phyloP scores from a whole-genome alignment of 2,888 invertebrate species.

The Parnassius apollo region DNA sequence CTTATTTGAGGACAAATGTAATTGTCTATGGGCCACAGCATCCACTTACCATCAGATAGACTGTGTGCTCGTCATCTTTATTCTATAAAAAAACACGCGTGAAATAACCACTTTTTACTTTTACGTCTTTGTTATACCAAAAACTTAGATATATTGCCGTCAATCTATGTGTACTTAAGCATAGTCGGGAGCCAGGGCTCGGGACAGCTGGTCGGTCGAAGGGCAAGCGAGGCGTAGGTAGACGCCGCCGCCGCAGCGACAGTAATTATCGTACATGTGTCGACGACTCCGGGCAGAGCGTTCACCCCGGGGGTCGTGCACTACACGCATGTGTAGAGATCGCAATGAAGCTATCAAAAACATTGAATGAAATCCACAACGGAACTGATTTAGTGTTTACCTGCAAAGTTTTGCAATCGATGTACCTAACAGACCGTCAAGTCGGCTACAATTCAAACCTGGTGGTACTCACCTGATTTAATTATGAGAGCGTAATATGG shows the following conservation, averaged over 20 bases:
- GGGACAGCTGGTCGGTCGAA: conserved; percentile 42
- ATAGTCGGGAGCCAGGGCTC: conserved; percentile 27
- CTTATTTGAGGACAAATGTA: no score
- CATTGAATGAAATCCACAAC: conserved; percentile 29
- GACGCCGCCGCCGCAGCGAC: conserved; percentile 54
- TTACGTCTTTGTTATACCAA: conserved; percentile 12
- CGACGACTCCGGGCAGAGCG: conserved; percentile 75
- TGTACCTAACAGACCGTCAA: conserved; percentile 11
- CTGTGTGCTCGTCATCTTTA: no score
- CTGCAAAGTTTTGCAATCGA: conserved; percentile 22
- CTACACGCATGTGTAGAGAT: conserved; percentile 64
- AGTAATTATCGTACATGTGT: conserved; percentile 76
- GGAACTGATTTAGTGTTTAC: conserved; percentile 5
- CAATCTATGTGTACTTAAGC: conserved; percentile 4
- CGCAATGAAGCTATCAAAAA: conserved; percentile 47
- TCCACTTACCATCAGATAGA: no score
- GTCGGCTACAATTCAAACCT: conserved; percentile 14
- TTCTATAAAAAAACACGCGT: not conserved
- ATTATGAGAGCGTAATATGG: conserved; percentile 31
- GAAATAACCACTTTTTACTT: conserved; percentile 22
- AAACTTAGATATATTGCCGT: not conserved
- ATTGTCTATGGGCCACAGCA: no score
- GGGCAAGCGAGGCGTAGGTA: conserved; percentile 52
- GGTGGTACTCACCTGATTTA: conserved; percentile 15
- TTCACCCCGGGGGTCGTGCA: conserved; percentile 75